Evolutionary conservation across 30 jellyfish, hydroid and myxozoan species (phyloP).

Genomic region (Hydra vulgaris): DNA sequence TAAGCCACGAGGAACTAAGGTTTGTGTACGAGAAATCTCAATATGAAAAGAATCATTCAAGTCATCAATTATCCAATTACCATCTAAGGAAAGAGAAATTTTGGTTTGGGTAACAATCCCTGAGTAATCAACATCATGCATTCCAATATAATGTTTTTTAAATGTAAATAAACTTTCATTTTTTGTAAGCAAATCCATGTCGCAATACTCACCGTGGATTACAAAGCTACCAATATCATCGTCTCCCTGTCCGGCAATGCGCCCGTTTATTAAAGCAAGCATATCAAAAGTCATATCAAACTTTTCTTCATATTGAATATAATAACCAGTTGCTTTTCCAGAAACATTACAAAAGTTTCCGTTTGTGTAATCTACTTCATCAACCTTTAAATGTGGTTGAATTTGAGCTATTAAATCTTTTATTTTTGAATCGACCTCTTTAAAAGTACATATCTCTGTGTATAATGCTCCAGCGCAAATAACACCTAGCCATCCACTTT

Average conservation of each 20-base stretch:
- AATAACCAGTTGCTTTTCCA: neutral
- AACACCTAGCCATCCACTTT: neutral
- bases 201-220: neutral
- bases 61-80: neutral
- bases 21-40: neutral
- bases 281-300: neutral
- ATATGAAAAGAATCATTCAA: neutral
- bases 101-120: neutral
- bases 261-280: neutral
- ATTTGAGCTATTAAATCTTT: neutral
- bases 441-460: neutral
- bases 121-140: neutral
- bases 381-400: neutral
- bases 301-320: neutral
- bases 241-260: neutral
- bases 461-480: neutral
- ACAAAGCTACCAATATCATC: neutral
- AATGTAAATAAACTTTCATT: neutral
- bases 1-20: neutral
- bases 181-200: neutral
- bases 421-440: neutral
- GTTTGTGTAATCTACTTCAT: neutral
- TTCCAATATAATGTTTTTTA: neutral
- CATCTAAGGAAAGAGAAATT: neutral
- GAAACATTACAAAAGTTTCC: neutral